Evolutionary conservation across 2,113 vertebrate genomes (phyloP), one percentile per base, ranked within the genome.

Genomic region (Antigone vipio): DNA sequence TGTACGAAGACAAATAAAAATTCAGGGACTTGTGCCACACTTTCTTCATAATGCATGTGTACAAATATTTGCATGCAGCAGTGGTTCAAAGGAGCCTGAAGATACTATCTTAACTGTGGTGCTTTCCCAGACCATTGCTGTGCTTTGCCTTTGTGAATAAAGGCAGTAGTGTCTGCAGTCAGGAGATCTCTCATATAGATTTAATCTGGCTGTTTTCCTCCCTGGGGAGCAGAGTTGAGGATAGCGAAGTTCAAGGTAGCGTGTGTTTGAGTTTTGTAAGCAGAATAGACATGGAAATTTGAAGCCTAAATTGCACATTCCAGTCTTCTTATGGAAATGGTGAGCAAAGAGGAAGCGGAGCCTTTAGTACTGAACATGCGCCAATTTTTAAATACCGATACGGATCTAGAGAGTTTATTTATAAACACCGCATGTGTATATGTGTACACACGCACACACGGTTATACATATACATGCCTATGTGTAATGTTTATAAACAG

Each of bases 31-130:
- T 76, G 89, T 95, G 84, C 93, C 93, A 88, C 89, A 26, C 84
- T 97, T 91, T 87, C 84, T 95, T 93, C 91, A 55, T 95, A 92
- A 92, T 76, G 74, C 91, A 50, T 95, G 83, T 92, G 67, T 96
- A 92, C 94, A 96, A 97, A 96, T 89, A 96, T 96, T 97, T 96
- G 92, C 94, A 92, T 97, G 96, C 95, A 93, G 91, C 87, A 88
- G 85, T 15, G 50, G 84, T 97, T 97, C 95, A 97, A 96, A 97
- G 93, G 91, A 95, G 91, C 94, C 87, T 80, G 81, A 67, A 95
- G 91, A 97, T 95, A 44, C 55, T 47, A 95, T 97, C 96, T 97
- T 92, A 97, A 95, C 92, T 55, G 91, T 89, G 87, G 93, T 96
- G 93, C 93, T 97, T 97, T 97, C 94, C 96, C 93, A 88, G 95